Conservation (phyloP, 2,113 vertebrate species). For the Otis tarda region DNA sequence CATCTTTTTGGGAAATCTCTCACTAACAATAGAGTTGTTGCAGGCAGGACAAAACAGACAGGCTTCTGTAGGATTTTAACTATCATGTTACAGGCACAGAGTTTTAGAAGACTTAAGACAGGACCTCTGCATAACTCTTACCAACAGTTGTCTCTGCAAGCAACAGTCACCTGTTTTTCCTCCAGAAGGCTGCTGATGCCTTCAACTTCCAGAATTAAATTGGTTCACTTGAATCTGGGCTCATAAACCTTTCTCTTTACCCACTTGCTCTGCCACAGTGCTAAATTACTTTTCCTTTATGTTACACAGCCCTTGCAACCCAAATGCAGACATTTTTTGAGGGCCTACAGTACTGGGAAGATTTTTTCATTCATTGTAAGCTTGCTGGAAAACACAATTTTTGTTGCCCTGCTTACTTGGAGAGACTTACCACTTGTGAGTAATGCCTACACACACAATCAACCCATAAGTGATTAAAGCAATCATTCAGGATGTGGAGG, state of each 20-base stretch:
- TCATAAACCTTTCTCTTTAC: neutral
- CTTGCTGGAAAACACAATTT: neutral
- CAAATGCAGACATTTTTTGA: neutral
- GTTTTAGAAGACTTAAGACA: neutral
- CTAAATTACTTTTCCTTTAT: neutral
- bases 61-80: neutral
- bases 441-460: neutral
- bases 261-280: neutral
- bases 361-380: neutral
- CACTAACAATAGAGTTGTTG: neutral
- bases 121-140: neutral
- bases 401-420: neutral
- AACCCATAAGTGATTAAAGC: rapidly evolving
- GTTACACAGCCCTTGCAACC: neutral
- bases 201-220: neutral
- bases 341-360: neutral
- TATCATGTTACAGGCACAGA: neutral
- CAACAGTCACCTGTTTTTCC: neutral
- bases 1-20: neutral
- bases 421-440: neutral
- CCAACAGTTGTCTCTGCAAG: neutral
- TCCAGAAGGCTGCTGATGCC: neutral
- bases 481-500: neutral
- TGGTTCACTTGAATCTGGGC: neutral
- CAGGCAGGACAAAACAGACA: neutral